A percentile compares a stretch with the other conserved stretches of the same genome.
phyloP scores from a whole-genome alignment of 53 echinoderm and acorn worm genomes.

The Holothuria scabra region DNA sequence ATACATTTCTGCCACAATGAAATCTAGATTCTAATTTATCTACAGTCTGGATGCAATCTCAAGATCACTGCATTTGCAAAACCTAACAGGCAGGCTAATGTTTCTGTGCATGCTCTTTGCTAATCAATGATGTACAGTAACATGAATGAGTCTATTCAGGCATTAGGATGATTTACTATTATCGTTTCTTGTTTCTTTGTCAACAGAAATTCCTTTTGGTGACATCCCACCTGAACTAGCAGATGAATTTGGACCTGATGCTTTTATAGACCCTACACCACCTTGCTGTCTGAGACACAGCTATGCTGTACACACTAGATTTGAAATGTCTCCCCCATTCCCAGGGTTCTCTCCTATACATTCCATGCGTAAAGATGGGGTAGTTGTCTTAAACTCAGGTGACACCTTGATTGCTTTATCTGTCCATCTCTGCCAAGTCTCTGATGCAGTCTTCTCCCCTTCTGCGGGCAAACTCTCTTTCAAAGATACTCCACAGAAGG shows the following conservation, averaged over 20 bases:
- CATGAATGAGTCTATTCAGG: no score
- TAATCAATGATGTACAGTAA: no score
- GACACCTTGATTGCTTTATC: conserved; percentile 83
- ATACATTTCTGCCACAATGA: no score
- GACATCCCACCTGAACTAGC: conserved; percentile 76
- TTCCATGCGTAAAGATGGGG: conserved; percentile 94
- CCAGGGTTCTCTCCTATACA: conserved; percentile 96
- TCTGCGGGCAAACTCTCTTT: conserved; percentile 34
- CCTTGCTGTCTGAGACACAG: conserved; percentile 91
- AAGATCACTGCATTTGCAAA: no score
- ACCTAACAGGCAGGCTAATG: no score
- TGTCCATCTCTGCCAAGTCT: conserved; percentile 54
- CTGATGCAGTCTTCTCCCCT: conserved; percentile 44
- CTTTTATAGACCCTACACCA: conserved; percentile 54
- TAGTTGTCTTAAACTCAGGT: conserved; percentile 91
- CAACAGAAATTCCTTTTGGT: conserved; percentile 35
- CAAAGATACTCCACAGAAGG: conserved; percentile 4
- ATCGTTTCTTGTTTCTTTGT: neutral
- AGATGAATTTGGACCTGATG: conserved; percentile 59
- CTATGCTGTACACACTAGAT: conserved; percentile 96
- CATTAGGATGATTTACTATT: no score
- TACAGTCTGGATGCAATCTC: no score
- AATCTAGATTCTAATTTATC: no score
- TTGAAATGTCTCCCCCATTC: conserved; percentile 95
- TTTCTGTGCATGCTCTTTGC: no score